These are phyloP conservation scores for Pammene fasciana DNA, from an alignment of 2,888 invertebrate genomes.

Conservation along the genomic window DNA sequence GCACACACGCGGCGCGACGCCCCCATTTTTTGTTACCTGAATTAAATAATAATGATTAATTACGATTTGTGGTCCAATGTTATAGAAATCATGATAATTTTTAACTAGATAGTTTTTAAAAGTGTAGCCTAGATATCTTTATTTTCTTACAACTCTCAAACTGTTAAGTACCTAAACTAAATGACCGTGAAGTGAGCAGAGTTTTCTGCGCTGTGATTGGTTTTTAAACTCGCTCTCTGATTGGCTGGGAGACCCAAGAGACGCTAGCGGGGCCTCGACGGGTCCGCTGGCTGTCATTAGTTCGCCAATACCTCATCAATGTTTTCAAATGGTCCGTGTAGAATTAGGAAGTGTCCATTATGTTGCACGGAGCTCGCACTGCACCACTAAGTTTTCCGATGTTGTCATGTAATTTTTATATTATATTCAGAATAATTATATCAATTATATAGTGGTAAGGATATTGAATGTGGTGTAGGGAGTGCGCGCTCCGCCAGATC, in stretches of 20 bases:
- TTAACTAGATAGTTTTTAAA: slow-evolving; percentile 77
- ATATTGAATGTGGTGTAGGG: slow-evolving; percentile 13
- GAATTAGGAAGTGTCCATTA: slow-evolving; percentile 25
- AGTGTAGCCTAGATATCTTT: slow-evolving; percentile 67
- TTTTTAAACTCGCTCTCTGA: slow-evolving; percentile 11
- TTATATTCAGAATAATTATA: slow-evolving; percentile 39
- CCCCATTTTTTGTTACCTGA: slow-evolving; percentile 83
- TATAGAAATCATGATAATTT: slow-evolving; percentile 78
- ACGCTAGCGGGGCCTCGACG: neutral
- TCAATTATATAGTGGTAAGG: slow-evolving; percentile 38
- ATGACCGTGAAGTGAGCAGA: slow-evolving; percentile 17
- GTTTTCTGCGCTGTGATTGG: slow-evolving; percentile 23
- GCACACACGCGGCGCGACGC: slow-evolving; percentile 58
- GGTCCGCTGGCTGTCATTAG: slow-evolving; percentile 6
- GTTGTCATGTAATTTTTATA: slow-evolving; percentile 36
- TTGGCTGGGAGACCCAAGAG: slow-evolving; percentile 11
- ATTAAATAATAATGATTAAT: slow-evolving; percentile 80
- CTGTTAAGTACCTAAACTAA: slow-evolving; percentile 6
- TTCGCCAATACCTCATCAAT: slow-evolving; percentile 22
- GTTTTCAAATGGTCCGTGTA: slow-evolving; percentile 21
- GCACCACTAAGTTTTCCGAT: slow-evolving; percentile 24
- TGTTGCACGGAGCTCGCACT: slow-evolving; percentile 36
- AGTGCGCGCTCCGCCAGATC: slow-evolving; percentile 31
- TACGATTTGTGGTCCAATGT: slow-evolving; percentile 83
- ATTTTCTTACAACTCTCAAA: slow-evolving; percentile 41